phyloP scores from a whole-genome alignment of 2,888 invertebrate species.

The Pycnomerus fuliginosus region DNA sequence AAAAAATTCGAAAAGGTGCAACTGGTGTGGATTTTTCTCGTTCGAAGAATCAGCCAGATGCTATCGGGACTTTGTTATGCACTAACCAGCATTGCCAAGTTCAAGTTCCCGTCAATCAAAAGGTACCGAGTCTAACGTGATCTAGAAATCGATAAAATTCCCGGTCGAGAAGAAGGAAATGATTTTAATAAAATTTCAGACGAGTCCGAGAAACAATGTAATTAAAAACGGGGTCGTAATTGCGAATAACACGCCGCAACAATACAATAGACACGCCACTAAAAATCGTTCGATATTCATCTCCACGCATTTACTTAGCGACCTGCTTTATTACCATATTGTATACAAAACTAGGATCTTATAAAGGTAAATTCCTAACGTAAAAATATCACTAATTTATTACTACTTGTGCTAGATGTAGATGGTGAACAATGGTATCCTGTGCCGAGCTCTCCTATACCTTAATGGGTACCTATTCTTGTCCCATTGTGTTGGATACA shows the following conservation, averaged over 20 bases:
- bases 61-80: no score
- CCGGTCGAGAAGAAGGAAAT: no score
- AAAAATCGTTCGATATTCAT: conserved; percentile 39
- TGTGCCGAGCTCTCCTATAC: conserved; percentile 35
- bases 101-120: no score
- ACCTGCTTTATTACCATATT: conserved; percentile 43
- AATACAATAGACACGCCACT: conserved; percentile 38
- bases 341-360: conserved; percentile 37
- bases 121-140: no score
- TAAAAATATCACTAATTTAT: conserved; percentile 44
- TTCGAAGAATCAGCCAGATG: background rate
- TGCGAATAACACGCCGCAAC: conserved; percentile 23
- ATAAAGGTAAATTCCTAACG: conserved; percentile 38
- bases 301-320: conserved; percentile 35
- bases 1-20: background rate
- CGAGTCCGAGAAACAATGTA: no score
- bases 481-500: conserved; percentile 40
- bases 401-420: conserved; percentile 37
- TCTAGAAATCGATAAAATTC: no score
- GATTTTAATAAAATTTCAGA: no score
- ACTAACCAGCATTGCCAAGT: no score
- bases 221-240: conserved; percentile 25
- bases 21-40: background rate
- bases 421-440: conserved; percentile 43
- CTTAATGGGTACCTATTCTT: conserved; percentile 41